Conservation (phyloP, 2,888 invertebrate genomes). For the Monoplex corrugatus region DNA sequence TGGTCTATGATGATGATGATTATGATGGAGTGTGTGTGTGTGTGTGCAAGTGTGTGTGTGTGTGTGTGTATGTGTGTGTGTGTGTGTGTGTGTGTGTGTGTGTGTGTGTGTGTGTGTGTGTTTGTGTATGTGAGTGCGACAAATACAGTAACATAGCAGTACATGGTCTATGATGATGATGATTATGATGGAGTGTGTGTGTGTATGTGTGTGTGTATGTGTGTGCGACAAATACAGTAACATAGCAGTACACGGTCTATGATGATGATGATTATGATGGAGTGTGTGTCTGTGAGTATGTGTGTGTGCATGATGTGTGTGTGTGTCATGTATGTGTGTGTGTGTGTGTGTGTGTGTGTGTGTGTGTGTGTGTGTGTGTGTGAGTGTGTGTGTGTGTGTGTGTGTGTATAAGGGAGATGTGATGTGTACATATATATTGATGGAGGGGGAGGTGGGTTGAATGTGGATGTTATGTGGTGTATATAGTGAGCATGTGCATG, state of each 20-base stretch:
- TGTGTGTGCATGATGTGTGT: background rate
- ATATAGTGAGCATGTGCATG: background rate
- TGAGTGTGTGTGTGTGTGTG: background rate
- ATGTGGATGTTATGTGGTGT: no score
- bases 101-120: background rate
- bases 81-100: background rate
- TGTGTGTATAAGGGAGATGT: background rate
- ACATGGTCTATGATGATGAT: no score
- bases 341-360: constrained; percentile 30
- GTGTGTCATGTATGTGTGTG: background rate
- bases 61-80: constrained; percentile 23
- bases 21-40: constrained; percentile 23
- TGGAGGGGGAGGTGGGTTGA: no score
- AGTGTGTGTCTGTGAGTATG: background rate
- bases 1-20: no score
- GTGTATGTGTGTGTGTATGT: background rate
- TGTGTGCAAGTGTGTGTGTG: constrained; percentile 11
- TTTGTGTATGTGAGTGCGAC: background rate
- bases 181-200: background rate
- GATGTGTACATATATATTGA: no score
- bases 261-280: no score
- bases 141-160: no score
- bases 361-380: background rate
- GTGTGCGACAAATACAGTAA: background rate
- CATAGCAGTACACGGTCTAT: no score